These are phyloP conservation scores for Eulemur coronatus DNA, from an alignment of 2,797 vertebrate genomes.

Conservation along the genomic window DNA sequence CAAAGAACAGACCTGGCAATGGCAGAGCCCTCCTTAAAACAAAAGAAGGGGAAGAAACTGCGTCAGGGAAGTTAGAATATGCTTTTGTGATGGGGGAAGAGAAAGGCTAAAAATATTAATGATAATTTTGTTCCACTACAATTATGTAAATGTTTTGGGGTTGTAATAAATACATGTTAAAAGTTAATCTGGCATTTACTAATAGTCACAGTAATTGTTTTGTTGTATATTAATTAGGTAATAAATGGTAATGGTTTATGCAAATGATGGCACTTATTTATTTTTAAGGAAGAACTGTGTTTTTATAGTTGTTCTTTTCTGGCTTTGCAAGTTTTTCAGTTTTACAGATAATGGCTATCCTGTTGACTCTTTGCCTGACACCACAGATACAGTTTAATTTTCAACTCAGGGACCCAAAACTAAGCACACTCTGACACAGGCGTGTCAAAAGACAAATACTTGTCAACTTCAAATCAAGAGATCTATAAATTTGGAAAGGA, in stretches of 20 bases:
- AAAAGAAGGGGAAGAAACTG: neutral
- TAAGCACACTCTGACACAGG: neutral
- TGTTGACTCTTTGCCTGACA: neutral
- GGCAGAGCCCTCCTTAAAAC: neutral
- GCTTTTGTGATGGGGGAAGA: neutral
- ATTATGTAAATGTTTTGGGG: conserved; percentile 52
- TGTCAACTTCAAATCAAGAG: neutral
- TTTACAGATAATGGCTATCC: conserved; percentile 1
- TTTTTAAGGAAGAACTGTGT: conserved; percentile 60
- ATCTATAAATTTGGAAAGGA: neutral
- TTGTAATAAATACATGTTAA: conserved; percentile 62
- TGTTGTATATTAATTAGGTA: conserved; percentile 69
- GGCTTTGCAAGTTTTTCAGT: conserved; percentile 51
- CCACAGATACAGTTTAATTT: neutral
- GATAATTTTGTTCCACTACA: neutral
- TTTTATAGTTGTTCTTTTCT: conserved; percentile 57
- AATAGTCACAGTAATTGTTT: conserved; percentile 55
- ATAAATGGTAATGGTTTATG: conserved; percentile 67
- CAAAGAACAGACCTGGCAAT: conserved; percentile 7
- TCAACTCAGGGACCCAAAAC: neutral
- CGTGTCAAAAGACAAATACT: neutral
- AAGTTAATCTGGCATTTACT: conserved; percentile 53
- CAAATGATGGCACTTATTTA: conserved; percentile 59
- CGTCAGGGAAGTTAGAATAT: conserved; percentile 10
- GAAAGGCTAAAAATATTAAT: conserved; percentile 26